These are phyloP conservation scores for Hesperophylax magnus DNA, from an alignment of 1,140 invertebrate genomes.

Conservation along the genomic window DNA sequence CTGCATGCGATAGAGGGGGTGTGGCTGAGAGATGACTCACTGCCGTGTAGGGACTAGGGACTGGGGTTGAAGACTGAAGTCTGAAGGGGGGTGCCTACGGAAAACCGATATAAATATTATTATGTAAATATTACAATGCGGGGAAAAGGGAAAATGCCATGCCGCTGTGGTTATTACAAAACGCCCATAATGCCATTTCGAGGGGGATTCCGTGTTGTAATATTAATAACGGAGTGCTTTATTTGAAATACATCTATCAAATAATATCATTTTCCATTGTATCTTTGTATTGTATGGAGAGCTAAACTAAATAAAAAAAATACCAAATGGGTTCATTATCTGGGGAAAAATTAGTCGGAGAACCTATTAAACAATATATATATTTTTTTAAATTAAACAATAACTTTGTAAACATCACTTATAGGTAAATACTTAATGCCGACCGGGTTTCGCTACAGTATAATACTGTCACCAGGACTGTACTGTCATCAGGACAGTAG, in stretches of 20 bases:
- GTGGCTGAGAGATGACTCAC: conserved; percentile 15
- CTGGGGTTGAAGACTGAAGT: neutral
- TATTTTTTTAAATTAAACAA: too few species aligned
- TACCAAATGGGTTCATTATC: too few species aligned
- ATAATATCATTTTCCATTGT: neutral
- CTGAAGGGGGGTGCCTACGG: neutral
- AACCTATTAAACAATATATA: too few species aligned
- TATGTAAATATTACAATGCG: neutral
- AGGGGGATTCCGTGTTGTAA: neutral
- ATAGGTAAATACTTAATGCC: too few species aligned
- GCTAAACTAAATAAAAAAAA: too few species aligned
- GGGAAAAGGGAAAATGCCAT: conserved; percentile 39
- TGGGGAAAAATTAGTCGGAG: too few species aligned
- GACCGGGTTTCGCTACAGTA: too few species aligned
- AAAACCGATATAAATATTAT: conserved; percentile 24
- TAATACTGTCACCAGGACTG: too few species aligned
- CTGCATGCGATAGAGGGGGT: neutral
- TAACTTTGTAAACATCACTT: too few species aligned
- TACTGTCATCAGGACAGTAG: too few species aligned
- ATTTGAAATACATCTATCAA: neutral
- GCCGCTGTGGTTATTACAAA: conserved; percentile 30
- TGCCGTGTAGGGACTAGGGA: too few species aligned
- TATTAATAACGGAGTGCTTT: conserved; percentile 5
- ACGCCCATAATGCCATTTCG: neutral
- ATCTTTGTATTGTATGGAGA: too few species aligned